Conservation (phyloP, 2,888 invertebrate species). For the Nysson spinosus region DNA sequence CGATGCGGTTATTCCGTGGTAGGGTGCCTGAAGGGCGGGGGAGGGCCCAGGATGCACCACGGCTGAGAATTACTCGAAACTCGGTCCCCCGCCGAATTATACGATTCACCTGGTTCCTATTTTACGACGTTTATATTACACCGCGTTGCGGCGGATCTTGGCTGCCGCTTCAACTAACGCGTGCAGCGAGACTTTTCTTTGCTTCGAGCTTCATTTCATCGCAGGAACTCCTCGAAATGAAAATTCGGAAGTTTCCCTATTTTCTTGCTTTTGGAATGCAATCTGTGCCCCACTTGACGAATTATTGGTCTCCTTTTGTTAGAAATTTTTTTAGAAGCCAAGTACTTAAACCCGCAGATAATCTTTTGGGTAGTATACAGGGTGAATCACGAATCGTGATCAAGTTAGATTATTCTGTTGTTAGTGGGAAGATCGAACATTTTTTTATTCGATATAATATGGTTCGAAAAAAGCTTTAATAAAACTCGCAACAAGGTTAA, state of each 20-base stretch:
- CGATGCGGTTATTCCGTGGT: conserved; percentile 60
- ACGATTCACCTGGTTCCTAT: conserved; percentile 77
- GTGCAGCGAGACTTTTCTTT: conserved; percentile 47
- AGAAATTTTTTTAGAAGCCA: no score
- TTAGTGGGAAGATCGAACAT: not conserved
- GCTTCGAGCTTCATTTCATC: conserved; percentile 31
- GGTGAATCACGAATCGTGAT: no score
- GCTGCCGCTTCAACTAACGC: conserved; percentile 48
- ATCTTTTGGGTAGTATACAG: no score
- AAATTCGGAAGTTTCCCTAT: conserved; percentile 32
- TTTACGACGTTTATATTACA: conserved; percentile 77
- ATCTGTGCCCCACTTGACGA: not conserved
- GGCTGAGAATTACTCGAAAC: conserved; percentile 70
- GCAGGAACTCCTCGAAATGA: conserved; percentile 28
- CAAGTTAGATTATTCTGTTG: not conserved
- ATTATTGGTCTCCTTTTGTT: not conserved
- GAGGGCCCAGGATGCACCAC: conserved; percentile 43
- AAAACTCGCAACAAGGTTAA: no score
- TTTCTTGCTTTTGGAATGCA: not conserved
- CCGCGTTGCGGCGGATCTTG: conserved; percentile 68
- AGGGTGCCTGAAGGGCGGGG: conserved; percentile 43
- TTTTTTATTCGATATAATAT: no score
- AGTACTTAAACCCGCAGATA: no score
- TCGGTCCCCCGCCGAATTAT: conserved; percentile 72
- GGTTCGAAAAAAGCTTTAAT: no score